Evolutionary conservation across 1,140 invertebrate species (phyloP).

Genomic region (Ganaspis sp.): DNA sequence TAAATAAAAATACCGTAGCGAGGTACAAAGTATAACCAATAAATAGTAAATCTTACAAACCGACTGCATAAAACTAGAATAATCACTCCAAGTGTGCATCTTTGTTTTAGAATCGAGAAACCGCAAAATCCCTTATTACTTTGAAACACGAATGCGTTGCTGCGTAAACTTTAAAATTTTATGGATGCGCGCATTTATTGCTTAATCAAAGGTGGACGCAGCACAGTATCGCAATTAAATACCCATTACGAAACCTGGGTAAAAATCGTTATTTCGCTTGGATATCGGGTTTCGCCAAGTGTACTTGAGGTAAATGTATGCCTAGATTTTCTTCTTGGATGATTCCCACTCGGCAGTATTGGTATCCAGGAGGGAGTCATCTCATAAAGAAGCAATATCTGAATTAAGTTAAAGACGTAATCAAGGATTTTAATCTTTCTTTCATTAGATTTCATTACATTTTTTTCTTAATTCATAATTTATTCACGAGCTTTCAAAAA

Average conservation of each 20-base stretch:
- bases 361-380: not conserved
- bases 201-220: slow-evolving; percentile 61
- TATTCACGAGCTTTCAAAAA: too few relatives aligned
- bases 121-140: slow-evolving; percentile 14
- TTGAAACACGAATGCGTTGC: slow-evolving; percentile 33
- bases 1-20: too few relatives aligned
- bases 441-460: not conserved
- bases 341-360: not conserved
- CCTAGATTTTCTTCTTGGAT: not conserved
- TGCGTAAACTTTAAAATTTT: slow-evolving; percentile 61
- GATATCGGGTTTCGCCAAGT: slow-evolving; percentile 61
- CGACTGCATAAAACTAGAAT: too few relatives aligned
- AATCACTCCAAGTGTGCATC: too few relatives aligned
- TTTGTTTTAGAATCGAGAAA: too few relatives aligned
- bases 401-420: slow-evolving; percentile 13
- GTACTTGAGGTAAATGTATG: not conserved
- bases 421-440: not conserved
- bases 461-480: not conserved
- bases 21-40: too few relatives aligned
- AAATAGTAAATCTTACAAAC: too few relatives aligned
- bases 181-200: slow-evolving; percentile 68
- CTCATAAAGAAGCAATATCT: slow-evolving; percentile 1
- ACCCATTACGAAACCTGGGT: slow-evolving; percentile 60
- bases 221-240: slow-evolving; percentile 64
- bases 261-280: slow-evolving; percentile 61